Base-by-base conservation (phyloP, 2,113 vertebrate species). In the Mesembrinibis cayennensis region DNA sequence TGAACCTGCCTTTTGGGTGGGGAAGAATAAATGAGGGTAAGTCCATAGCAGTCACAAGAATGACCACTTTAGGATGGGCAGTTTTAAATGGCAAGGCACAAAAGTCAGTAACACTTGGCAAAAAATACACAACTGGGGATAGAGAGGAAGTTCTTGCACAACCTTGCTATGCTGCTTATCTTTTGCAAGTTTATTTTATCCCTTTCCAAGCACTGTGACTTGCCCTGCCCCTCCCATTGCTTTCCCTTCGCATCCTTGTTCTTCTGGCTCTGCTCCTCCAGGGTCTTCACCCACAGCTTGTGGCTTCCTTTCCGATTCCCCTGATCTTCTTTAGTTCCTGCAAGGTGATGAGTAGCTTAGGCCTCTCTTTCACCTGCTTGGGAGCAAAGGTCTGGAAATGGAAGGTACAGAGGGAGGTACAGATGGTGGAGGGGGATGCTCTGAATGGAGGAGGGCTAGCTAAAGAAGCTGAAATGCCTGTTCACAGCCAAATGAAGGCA, bases 81-180 rank as follows among this genome's bases (percentile, higher is more conserved):
- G 17, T 52, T 93, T 89, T 84, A 78, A 82, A 63, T 79, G 70
- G 20, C 34, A 40, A 1, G 14, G 61, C 36, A 32, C 22, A 7
- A 14, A 90, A 58, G 26, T 77, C 53, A 66, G 21, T 66, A 45
- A 13, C 12, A 3, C 63, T 88, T 89, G 67, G 30, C 59, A 84
- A 84, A 84, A 94, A 93, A 55, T 29, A 40, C 1, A 1, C 58
- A 63, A 7, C 52, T 71, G 65, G 38, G 22, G 8, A 30, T 78
- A 52, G 53, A 91, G 47, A 91, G 44, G 65, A 95, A 58, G 52
- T 63, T 87, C 59, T 94, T 91, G 22, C n/a, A 42, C 56, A 78
- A 52, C 56, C 59, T 55, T 89, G 26, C 40, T 66, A 29, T 25
- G 18, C 59, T 59, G 32, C 17, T 83, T 87, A 62, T 82, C 72